Conservation (phyloP, 2,797 vertebrate genomes). For the Notolepis coatsorum region DNA sequence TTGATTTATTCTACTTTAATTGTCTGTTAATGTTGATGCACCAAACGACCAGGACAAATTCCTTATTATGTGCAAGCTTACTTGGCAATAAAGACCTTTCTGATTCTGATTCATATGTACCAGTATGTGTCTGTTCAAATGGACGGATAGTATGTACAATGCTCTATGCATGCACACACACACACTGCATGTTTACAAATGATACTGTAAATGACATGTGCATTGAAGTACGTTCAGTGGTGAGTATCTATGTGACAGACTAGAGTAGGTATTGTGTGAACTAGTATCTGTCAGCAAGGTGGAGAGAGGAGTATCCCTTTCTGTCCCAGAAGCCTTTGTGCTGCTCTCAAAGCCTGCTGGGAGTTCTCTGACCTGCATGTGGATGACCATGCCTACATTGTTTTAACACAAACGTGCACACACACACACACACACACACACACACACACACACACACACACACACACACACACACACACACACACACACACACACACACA, state of each 20-base stretch:
- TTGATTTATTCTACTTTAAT: no score
- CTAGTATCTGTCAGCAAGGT: constrained; percentile 38
- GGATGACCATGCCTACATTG: constrained; percentile 31
- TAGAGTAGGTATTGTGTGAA: no score
- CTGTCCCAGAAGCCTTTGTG: constrained; percentile 22
- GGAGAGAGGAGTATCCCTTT: constrained; percentile 36
- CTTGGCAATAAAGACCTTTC: no score
- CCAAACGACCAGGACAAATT: no score
- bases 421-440: neutral
- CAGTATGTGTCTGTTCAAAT: neutral
- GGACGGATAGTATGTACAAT: neutral
- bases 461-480: neutral
- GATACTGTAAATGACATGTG: neutral
- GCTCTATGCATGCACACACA: neutral
- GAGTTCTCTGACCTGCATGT: constrained; percentile 49
- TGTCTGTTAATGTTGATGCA: no score
- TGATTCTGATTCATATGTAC: no score
- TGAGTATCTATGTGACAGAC: constrained; percentile 28
- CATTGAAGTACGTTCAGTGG: constrained; percentile 17
- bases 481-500: neutral
- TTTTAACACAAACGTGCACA: neutral
- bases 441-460: neutral
- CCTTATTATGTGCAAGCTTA: no score
- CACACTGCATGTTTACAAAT: constrained; percentile 14
- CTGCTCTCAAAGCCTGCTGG: constrained; percentile 48